These are phyloP conservation scores for Sturmia bella DNA, from an alignment of 2,888 invertebrate species.

Conservation along the genomic window DNA sequence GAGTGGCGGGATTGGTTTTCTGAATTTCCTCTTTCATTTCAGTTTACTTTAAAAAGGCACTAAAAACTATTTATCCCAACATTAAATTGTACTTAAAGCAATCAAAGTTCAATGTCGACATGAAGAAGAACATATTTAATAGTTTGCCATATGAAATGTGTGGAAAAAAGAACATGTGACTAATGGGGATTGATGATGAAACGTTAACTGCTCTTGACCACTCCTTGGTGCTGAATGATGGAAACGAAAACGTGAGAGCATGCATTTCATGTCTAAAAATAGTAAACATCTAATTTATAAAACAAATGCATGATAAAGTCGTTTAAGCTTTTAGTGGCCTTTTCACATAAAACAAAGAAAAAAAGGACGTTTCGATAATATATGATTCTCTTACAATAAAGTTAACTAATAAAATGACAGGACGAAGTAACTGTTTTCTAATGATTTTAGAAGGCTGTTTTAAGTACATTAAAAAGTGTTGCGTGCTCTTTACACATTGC, in stretches of 20 bases:
- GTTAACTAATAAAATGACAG: neutral
- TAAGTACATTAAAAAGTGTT: conserved; percentile 9
- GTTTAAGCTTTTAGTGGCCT: neutral
- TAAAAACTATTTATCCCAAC: conserved; percentile 13
- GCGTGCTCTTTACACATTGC: neutral
- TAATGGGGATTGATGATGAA: conserved; percentile 19
- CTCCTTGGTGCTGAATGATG: conserved; percentile 7
- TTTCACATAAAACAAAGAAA: neutral
- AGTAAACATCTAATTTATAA: conserved; percentile 8
- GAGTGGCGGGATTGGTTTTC: conserved; percentile 2
- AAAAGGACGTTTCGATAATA: neutral
- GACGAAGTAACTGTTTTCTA: neutral
- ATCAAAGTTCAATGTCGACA: conserved; percentile 64
- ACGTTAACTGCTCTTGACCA: conserved; percentile 26
- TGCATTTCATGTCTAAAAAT: conserved; percentile 43
- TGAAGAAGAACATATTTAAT: neutral
- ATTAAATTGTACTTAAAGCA: conserved; percentile 46
- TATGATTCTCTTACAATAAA: neutral
- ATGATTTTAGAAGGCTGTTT: neutral
- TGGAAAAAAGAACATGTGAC: neutral
- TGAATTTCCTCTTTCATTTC: conserved; percentile 14
- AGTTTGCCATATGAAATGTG: neutral
- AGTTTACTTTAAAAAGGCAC: neutral
- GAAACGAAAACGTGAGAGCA: conserved; percentile 8
- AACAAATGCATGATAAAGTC: conserved; percentile 10